Conservation (phyloP, 2,113 vertebrate genomes). For the Empidonax traillii region DNA sequence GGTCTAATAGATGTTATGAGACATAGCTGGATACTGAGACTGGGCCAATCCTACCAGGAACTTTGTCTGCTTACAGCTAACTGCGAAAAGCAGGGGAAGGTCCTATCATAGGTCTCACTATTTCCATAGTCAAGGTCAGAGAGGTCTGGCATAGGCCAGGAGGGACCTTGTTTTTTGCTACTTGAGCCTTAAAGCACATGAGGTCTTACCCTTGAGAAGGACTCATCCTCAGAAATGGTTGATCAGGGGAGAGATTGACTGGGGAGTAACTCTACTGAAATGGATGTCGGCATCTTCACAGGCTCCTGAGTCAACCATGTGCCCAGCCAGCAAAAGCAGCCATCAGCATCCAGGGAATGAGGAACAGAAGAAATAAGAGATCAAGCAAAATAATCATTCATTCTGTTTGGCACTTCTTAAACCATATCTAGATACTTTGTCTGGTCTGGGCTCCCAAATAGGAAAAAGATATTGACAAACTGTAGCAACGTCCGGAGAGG, state of each 20-base stretch:
- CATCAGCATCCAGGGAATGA: not conserved
- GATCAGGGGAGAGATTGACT: not conserved
- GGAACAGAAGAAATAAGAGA: not conserved
- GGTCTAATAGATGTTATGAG: not conserved
- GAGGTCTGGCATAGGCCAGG: not conserved
- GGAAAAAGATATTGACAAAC: not conserved
- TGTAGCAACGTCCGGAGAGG: not conserved
- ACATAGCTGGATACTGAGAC: not conserved
- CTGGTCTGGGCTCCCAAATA: not conserved
- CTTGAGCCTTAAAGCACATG: not conserved
- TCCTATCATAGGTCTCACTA: not conserved
- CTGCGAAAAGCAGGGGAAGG: not conserved
- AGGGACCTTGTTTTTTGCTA: not conserved
- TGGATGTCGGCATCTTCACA: not conserved
- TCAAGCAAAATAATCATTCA: not conserved
- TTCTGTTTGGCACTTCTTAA: not conserved
- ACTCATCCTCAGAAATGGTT: not conserved
- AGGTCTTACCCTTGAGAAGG: not conserved
- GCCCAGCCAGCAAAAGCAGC: not conserved
- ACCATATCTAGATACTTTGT: not conserved
- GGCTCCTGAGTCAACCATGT: accelerated
- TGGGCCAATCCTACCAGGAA: accelerated
- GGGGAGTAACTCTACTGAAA: not conserved
- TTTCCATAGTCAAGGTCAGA: not conserved
- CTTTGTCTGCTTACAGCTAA: not conserved